phyloP scores from a whole-genome alignment of 2,888 invertebrate genomes.

The Harmothoe impar region DNA sequence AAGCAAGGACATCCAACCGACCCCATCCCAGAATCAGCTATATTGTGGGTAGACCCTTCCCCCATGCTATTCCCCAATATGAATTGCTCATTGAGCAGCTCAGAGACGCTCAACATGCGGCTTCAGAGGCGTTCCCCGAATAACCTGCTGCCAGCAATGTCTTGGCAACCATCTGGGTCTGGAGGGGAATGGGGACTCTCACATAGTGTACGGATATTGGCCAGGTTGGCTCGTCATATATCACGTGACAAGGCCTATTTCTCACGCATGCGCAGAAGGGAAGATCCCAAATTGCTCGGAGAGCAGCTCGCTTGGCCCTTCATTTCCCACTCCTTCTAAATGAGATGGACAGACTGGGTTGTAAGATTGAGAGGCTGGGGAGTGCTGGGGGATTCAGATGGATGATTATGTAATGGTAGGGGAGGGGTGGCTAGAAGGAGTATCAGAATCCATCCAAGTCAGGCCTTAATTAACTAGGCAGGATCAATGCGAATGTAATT shows the following conservation, averaged over 20 bases:
- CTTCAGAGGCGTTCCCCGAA: neutral
- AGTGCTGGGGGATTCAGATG: neutral
- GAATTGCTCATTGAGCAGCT: neutral
- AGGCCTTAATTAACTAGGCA: constrained; percentile 1
- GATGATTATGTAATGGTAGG: constrained; percentile 6
- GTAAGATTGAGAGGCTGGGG: neutral
- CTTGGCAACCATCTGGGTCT: neutral
- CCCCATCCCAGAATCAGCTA: too few relatives aligned
- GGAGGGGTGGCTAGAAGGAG: neutral
- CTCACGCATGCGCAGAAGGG: constrained; percentile 20
- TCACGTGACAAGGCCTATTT: constrained; percentile 26
- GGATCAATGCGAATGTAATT: constrained; percentile 7
- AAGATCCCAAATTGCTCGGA: neutral
- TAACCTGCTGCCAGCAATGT: neutral
- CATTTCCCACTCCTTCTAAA: neutral
- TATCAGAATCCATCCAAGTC: constrained; percentile 20
- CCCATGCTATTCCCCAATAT: too few relatives aligned
- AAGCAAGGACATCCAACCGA: too few relatives aligned
- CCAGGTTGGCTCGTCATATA: neutral
- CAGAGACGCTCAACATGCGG: neutral
- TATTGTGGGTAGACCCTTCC: too few relatives aligned
- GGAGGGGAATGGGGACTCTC: neutral
- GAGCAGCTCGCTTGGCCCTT: neutral
- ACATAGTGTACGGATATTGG: constrained; percentile 19
- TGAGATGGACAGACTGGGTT: neutral